Evolutionary conservation across 1,140 invertebrate species (phyloP), one percentile per base, ranked within the genome.

Genomic region (Drosophila mauritiana): DNA sequence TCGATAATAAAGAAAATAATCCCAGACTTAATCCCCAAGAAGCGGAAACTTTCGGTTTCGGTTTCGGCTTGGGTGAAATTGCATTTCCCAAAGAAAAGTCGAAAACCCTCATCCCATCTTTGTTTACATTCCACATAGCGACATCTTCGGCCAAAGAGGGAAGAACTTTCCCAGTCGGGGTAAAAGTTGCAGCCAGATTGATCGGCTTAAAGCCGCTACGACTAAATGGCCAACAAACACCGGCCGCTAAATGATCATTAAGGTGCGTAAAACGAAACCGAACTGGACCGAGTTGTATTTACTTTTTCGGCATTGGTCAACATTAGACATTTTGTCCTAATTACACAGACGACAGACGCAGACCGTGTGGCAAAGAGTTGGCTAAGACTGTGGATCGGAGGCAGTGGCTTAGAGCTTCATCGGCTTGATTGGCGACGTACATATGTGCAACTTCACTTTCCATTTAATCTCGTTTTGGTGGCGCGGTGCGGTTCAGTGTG

Each of bases 311-410:
- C 62, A 69, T 75, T 86, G 83, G 79, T 80, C 79, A 88, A 77
- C 84, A 89, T 73, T 83, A 89, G 84, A 89, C 84, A 89, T 78
- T 89, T 89, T 89, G 84, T 89, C 84, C 84, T 89, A 89, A 84
- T 89, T 89, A 84, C 80, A 72, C 73, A 84, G 73, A 89, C 73
- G 82, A 78, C 67, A 80, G 83, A 67, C 63, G 70, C 67, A 80
- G 80, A 70, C 63, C 53, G 67, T 63, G 75, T 40, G 72, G 53
- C 15, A 5, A 37, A 40, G 54, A 61, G 31, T 65, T 34, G 45
- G 40, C 62, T 36, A 22, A 34, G 45, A 58, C 54, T 46, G 37
- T 11, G 40, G 31, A 4, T 13, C 11, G 17, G 17, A 63, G 20
- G 20, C 52, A 8, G 7, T 31, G 45, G 31, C 25, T 73, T 39